phyloP scores from a whole-genome alignment of 2,113 vertebrate species.

The Mionectes macconnelli region DNA sequence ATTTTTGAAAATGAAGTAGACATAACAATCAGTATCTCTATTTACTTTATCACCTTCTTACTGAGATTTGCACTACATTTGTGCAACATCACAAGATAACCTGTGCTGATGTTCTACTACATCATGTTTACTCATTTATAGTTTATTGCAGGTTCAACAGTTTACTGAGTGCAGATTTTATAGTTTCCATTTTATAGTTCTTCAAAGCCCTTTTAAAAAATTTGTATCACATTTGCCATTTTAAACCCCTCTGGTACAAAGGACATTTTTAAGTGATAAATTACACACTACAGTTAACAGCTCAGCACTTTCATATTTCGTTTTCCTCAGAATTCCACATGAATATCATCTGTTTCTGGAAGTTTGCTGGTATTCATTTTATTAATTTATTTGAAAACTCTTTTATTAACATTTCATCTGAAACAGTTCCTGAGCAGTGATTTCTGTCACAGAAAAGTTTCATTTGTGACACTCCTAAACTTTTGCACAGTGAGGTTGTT shows the following conservation, averaged over 20 bases:
- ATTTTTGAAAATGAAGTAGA: background rate
- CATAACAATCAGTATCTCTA: background rate
- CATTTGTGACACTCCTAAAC: background rate
- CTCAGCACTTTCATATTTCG: conserved; percentile 1
- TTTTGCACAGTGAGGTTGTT: background rate
- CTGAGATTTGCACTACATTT: background rate
- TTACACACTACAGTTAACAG: background rate
- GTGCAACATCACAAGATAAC: background rate
- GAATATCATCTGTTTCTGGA: background rate
- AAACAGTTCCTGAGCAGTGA: background rate
- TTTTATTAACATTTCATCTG: background rate
- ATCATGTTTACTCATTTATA: background rate
- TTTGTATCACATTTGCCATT: background rate
- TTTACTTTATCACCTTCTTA: background rate
- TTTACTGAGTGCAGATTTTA: background rate
- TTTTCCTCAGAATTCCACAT: background rate
- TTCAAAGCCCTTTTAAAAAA: conserved; percentile 3
- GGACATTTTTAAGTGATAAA: conserved; percentile 14
- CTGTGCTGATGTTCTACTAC: background rate
- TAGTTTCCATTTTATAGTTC: background rate
- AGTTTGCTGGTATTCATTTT: background rate
- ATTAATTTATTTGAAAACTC: background rate
- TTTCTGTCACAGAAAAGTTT: background rate
- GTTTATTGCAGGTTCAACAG: background rate
- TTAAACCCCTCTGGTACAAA: background rate